Evolutionary conservation across 2,797 vertebrate species (phyloP).

Genomic region (Babyrousa celebensis): DNA sequence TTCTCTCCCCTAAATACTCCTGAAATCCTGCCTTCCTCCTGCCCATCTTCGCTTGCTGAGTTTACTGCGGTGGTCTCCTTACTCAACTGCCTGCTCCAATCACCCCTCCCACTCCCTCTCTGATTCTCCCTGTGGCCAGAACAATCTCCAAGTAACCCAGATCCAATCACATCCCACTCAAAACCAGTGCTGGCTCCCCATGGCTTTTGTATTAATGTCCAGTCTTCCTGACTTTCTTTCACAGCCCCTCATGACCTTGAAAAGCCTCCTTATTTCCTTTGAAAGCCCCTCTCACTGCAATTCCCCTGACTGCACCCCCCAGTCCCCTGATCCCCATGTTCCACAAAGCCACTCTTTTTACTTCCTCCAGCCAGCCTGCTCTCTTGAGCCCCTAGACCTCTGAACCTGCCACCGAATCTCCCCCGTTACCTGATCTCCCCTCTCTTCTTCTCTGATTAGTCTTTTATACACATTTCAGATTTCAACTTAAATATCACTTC

Average conservation of each 20-base stretch:
- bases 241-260: neutral
- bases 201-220: neutral
- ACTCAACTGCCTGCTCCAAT: neutral
- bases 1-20: neutral
- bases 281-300: neutral
- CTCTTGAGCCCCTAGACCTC: too few species aligned
- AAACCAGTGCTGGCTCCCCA: neutral
- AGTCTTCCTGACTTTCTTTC: neutral
- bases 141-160: neutral
- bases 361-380: neutral
- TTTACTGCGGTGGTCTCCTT: neutral
- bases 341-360: neutral
- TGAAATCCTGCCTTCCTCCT: neutral
- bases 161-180: neutral
- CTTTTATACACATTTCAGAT: neutral
- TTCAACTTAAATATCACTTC: neutral
- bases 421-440: neutral
- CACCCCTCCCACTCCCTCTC: neutral
- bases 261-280: neutral
- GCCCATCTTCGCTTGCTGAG: neutral
- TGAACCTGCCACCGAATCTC: neutral
- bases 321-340: neutral
- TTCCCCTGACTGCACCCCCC: neutral
- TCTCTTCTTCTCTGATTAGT: neutral
- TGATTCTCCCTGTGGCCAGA: neutral